Conservation (phyloP, 2,888 invertebrate genomes). For the Ethmia dodecea region DNA sequence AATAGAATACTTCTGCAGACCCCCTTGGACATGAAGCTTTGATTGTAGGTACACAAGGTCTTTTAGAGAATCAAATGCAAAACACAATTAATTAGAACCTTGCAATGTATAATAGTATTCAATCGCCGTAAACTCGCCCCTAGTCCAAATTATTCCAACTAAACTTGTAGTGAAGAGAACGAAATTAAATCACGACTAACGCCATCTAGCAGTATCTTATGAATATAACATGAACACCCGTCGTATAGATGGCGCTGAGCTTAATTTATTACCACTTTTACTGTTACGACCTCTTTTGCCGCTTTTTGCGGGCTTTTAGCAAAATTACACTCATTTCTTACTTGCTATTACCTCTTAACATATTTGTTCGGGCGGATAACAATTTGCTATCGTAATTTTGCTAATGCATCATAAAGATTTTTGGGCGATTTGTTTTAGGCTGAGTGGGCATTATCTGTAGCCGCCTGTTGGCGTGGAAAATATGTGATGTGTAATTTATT, state of each 20-base stretch:
- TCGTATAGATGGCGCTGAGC: constrained; percentile 21
- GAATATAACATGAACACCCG: constrained; percentile 55
- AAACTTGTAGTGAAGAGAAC: no score
- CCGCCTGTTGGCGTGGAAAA: constrained; percentile 19
- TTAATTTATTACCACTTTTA: constrained; percentile 20
- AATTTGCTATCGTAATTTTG: constrained; percentile 43
- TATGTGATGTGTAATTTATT: no score
- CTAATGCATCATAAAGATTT: constrained; percentile 54
- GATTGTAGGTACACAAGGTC: no score
- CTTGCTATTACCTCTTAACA: constrained; percentile 31
- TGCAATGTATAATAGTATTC: no score
- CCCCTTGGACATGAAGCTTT: no score
- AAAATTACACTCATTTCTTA: constrained; percentile 48
- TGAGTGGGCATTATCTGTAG: constrained; percentile 30
- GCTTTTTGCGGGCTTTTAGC: constrained; percentile 58
- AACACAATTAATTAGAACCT: no score
- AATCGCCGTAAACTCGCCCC: no score
- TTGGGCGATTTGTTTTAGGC: constrained; percentile 40
- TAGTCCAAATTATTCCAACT: no score
- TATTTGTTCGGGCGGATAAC: constrained; percentile 46
- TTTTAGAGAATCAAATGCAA: no score
- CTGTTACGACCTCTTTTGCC: constrained; percentile 53
- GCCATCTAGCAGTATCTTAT: constrained; percentile 60
- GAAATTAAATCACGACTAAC: constrained; percentile 61
- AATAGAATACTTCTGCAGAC: no score